Base-by-base conservation (phyloP, 2,113 vertebrate genomes). In the Gallinago media region DNA sequence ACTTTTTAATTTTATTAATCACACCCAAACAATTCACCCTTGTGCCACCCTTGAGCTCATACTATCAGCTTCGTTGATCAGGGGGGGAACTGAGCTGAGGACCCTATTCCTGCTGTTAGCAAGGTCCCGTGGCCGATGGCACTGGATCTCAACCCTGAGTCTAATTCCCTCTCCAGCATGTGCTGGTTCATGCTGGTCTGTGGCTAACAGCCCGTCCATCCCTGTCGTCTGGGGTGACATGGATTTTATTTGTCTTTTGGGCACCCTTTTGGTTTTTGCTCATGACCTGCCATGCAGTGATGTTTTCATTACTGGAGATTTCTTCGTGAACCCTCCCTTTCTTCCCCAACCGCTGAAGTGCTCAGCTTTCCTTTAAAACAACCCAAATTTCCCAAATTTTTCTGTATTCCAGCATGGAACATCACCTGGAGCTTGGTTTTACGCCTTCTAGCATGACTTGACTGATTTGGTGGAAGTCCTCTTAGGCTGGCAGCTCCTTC, bases 391-490 rank as follows among this genome's bases (percentile, higher is more conserved):
- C 34, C 67, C 42, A 76, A 11, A 55, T 40, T 36, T 50, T 44
- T 19, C 70, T 93, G 56, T 68, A 3, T 76, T 85, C 56, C 84
- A 55, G 19, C 2, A 1, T 19, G 85, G 74, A 95, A 8, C 47
- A 58, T 88, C 95, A 90, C 91, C 92, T 73, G 25, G 85, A 88
- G 79, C 59, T 62, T 21, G 63, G 73, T 8, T 87, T 93, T 82
- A 2, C 29, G 66, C 47, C 9, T 5, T 26, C 31, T 31, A 59
- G 73, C 46, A 1, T 32, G 44, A 12, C 32, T 46, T 50, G 83
- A 74, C 27, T 75, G 56, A 15, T n/a, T 29, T 49, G 58, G 17
- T 82, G 70, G 87, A 68, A 85, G 85, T 66, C 8, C 16, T 91
- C 38, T 85, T 20, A 27, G 62, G 6, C 9, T 59, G 67, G 54